A percentile compares a stretch with the other conserved stretches of the same genome.
Evolutionary conservation across 1,140 invertebrate species (phyloP).

Genomic region (Oncopeltus fasciatus): DNA sequence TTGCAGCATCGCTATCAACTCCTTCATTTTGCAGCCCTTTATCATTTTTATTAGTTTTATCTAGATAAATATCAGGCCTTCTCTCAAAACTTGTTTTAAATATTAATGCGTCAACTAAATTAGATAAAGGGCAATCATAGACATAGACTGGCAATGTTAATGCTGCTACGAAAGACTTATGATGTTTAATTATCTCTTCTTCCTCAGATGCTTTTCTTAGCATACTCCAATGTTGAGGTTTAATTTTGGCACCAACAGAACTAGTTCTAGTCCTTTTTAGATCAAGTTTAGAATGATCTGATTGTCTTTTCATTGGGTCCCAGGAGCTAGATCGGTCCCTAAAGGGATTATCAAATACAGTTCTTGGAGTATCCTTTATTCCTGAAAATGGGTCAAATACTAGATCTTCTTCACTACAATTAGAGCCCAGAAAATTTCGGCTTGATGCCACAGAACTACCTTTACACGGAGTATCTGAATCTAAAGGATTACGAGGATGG

Average conservation of each 20-base stretch:
- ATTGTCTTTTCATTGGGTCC: constrained; percentile 23
- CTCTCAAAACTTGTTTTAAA: constrained; percentile 19
- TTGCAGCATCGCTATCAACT: no score
- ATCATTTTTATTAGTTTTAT: neutral
- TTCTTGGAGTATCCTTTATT: constrained; percentile 2
- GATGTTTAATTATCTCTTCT: neutral
- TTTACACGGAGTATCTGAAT: neutral
- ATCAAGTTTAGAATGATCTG: constrained; percentile 16
- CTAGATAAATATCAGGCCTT: constrained; percentile 12
- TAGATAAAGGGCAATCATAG: constrained; percentile 46
- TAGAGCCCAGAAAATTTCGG: neutral
- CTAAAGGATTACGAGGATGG: neutral
- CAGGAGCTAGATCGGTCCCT: constrained; percentile 25
- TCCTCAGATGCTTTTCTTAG: constrained; percentile 8
- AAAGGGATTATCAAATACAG: constrained; percentile 16
- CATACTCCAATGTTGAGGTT: constrained; percentile 21
- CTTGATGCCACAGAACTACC: neutral
- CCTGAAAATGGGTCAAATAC: constrained; percentile 9
- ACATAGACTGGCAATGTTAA: constrained; percentile 47
- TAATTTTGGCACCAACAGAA: constrained; percentile 24
- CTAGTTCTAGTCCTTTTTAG: constrained; percentile 20
- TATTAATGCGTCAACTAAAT: constrained; percentile 21
- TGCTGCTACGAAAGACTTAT: constrained; percentile 22
- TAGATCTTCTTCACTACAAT: constrained; percentile 4
- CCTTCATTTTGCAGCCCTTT: neutral